A percentile compares a stretch with the other conserved stretches of the same genome.
These are phyloP conservation scores for Melinaea marsaeus DNA, from an alignment of 2,888 invertebrate genomes.

Conservation along the genomic window DNA sequence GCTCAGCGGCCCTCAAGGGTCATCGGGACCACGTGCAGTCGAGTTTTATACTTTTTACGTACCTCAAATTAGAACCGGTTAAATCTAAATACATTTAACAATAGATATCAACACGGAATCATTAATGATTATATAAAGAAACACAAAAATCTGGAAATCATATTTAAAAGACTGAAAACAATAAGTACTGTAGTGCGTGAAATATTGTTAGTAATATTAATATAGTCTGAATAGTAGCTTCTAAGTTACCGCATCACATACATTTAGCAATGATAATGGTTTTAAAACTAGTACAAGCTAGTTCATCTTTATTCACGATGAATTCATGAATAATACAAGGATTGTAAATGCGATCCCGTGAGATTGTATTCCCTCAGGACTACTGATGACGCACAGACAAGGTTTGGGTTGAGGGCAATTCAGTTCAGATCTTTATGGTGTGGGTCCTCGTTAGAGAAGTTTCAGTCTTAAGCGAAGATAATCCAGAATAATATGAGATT, in stretches of 20 bases:
- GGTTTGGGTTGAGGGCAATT: constrained; percentile 43
- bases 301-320: constrained; percentile 71
- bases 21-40: constrained; percentile 52
- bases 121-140: no score
- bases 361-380: constrained; percentile 40
- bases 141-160: no score
- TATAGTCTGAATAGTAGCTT: not conserved
- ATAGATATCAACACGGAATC: no score
- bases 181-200: not conserved
- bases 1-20: constrained; percentile 59
- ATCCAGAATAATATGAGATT: constrained; percentile 56
- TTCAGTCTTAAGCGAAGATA: constrained; percentile 51
- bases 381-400: constrained; percentile 56
- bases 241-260: constrained; percentile 6
- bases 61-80: no score
- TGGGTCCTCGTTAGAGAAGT: constrained; percentile 42
- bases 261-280: constrained; percentile 41
- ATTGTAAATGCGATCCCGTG: constrained; percentile 61
- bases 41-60: constrained; percentile 48
- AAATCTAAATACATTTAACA: no score
- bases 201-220: not conserved
- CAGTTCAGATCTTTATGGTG: constrained; percentile 59
- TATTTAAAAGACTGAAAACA: no score
- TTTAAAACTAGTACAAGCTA: constrained; percentile 47
- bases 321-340: constrained; percentile 70